These are phyloP conservation scores for Hirtodrosophila alboralis DNA, from an alignment of 2,888 invertebrate species.

Conservation along the genomic window DNA sequence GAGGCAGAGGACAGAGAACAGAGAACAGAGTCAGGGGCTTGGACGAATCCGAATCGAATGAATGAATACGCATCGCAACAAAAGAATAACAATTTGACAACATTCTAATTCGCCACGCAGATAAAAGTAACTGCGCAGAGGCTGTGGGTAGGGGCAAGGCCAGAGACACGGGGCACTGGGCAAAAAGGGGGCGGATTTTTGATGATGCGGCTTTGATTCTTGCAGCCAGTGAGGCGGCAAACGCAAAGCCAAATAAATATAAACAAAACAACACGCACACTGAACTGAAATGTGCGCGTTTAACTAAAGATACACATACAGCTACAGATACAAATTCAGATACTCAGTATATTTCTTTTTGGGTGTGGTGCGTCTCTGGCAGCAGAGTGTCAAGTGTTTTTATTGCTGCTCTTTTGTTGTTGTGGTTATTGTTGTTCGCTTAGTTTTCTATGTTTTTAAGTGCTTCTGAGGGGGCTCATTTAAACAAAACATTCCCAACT, in stretches of 20 bases:
- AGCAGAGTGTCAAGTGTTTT: conserved; percentile 76
- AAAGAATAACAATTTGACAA: conserved; percentile 84
- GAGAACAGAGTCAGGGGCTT: conserved; percentile 13
- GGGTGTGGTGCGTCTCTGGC: conserved; percentile 25
- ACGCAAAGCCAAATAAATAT: conserved; percentile 79
- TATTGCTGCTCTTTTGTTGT: conserved; percentile 54
- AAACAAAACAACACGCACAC: conserved; percentile 60
- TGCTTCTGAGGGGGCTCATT: conserved; percentile 47
- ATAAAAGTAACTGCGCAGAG: conserved; percentile 74
- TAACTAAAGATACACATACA: conserved; percentile 18
- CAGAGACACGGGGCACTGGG: neutral
- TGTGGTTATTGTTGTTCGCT: conserved; percentile 36
- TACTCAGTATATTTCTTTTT: neutral
- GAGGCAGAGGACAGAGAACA: no score
- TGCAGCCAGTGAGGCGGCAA: conserved; percentile 73
- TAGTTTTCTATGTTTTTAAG: conserved; percentile 54
- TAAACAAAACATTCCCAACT: conserved; percentile 1
- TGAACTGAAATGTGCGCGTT: conserved; percentile 23
- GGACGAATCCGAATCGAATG: conserved; percentile 78
- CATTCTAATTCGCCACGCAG: conserved; percentile 83
- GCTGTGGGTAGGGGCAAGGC: neutral
- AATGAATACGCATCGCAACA: conserved; percentile 78
- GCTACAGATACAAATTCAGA: conserved; percentile 22
- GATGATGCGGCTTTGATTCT: conserved; percentile 67
- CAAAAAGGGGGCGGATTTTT: conserved; percentile 32